These are phyloP conservation scores for Epirrita christyi DNA, from an alignment of 2,888 invertebrate species.

Conservation along the genomic window DNA sequence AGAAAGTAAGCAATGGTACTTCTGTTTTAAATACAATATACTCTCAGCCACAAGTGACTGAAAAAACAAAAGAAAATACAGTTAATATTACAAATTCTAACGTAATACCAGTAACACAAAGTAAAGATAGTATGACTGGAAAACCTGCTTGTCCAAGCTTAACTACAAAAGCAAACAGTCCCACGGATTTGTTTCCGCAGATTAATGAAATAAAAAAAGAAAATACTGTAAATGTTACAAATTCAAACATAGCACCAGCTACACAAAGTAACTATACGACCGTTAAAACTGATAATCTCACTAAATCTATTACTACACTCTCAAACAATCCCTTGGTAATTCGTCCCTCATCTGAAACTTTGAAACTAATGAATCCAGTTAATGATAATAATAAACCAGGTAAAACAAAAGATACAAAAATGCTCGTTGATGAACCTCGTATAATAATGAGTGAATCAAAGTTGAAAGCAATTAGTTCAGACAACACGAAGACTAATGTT, in stretches of 20 bases:
- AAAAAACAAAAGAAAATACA: slow-evolving; percentile 27
- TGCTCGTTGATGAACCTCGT: slow-evolving; percentile 27
- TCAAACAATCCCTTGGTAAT: slow-evolving; percentile 17
- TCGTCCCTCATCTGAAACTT: slow-evolving; percentile 12
- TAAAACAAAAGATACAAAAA: slow-evolving; percentile 12
- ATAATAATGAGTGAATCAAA: slow-evolving; percentile 19
- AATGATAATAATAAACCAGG: slow-evolving; percentile 17
- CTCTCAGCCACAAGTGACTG: slow-evolving; percentile 14
- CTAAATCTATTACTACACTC: slow-evolving; percentile 9
- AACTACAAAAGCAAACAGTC: neutral
- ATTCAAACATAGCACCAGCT: slow-evolving; percentile 7
- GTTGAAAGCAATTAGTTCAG: slow-evolving; percentile 17
- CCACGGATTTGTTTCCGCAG: neutral
- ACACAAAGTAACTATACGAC: slow-evolving; percentile 17
- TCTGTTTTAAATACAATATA: slow-evolving; percentile 39
- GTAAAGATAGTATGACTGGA: slow-evolving; percentile 14
- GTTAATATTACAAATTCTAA: slow-evolving; percentile 2
- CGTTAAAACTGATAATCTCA: slow-evolving; percentile 1
- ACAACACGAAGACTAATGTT: slow-evolving; percentile 17
- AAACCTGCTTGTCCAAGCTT: slow-evolving; percentile 1
- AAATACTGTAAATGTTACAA: neutral
- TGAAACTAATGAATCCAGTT: slow-evolving; percentile 9
- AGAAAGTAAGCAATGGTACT: slow-evolving; percentile 37
- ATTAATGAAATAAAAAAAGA: neutral
- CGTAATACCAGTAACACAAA: slow-evolving; percentile 15